These are phyloP conservation scores for Otus scops DNA, from an alignment of 2,797 vertebrate genomes.

Conservation along the genomic window DNA sequence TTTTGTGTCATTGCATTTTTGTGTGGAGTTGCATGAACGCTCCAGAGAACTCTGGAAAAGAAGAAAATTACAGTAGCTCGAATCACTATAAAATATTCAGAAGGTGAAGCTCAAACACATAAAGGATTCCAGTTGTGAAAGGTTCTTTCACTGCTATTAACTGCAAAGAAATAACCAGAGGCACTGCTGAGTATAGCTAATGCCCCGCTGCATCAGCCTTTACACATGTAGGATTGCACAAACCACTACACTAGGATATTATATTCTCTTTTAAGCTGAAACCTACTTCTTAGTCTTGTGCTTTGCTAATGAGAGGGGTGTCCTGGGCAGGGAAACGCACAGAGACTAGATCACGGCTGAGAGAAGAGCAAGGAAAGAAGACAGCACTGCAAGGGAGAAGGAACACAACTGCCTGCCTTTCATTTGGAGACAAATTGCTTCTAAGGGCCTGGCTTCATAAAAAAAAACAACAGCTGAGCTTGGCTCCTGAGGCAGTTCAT, in stretches of 20 bases:
- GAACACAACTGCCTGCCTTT: neutral
- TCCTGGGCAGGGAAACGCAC: neutral
- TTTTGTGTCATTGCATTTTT: accelerated
- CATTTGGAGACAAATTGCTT: neutral
- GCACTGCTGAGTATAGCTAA: neutral
- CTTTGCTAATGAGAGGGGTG: neutral
- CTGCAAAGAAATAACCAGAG: neutral
- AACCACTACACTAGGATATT: neutral
- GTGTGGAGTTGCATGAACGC: neutral
- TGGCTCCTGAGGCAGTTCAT: neutral
- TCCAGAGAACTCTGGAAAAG: neutral
- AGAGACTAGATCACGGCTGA: neutral
- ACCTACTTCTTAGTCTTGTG: neutral
- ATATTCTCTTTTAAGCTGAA: neutral
- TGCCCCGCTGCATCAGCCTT: neutral
- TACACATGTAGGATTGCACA: neutral
- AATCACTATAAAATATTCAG: neutral
- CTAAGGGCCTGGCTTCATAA: neutral
- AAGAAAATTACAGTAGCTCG: neutral
- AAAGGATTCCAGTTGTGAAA: neutral
- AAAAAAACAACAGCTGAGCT: neutral
- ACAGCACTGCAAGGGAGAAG: neutral
- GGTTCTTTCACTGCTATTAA: neutral
- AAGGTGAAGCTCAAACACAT: neutral
- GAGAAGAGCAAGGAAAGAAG: neutral